Percentiles rank a stretch among this genome's conserved stretches.
Conservation (phyloP, 1,140 invertebrate species). For the Microplitis mediator region DNA sequence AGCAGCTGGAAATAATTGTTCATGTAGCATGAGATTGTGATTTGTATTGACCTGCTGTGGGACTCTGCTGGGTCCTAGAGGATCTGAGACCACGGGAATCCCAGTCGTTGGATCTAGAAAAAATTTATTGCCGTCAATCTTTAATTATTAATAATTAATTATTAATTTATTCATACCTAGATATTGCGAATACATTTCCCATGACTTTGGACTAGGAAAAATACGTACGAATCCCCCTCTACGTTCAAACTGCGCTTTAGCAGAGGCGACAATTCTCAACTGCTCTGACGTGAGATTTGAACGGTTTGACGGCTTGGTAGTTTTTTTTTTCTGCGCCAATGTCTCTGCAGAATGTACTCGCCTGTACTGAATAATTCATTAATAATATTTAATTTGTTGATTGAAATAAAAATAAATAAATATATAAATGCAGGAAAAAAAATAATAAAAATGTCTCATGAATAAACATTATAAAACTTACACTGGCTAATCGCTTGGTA, state of each 20-base stretch:
- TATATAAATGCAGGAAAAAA: background rate
- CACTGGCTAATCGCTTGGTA: slow-evolving; percentile 46
- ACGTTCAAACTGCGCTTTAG: slow-evolving; percentile 81
- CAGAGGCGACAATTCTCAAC: slow-evolving; percentile 75
- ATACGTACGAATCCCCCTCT: slow-evolving; percentile 90
- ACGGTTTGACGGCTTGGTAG: slow-evolving; percentile 45
- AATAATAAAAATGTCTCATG: slow-evolving; percentile 36
- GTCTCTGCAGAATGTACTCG: slow-evolving; percentile 74
- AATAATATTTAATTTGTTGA: background rate
- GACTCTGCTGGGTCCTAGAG: slow-evolving; percentile 65
- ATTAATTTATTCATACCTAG: slow-evolving; percentile 61
- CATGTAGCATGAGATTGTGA: slow-evolving; percentile 82
- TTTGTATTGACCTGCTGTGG: slow-evolving; percentile 69
- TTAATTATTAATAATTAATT: too few relatives aligned
- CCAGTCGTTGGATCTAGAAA: slow-evolving; percentile 69
- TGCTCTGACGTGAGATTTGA: slow-evolving; percentile 76
- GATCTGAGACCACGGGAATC: slow-evolving; percentile 70
- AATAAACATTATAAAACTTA: background rate
- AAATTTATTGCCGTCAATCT: too few relatives aligned
- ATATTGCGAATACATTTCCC: slow-evolving; percentile 79
- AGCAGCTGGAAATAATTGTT: slow-evolving; percentile 75
- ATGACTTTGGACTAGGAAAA: slow-evolving; percentile 87
- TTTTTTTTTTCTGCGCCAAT: slow-evolving; percentile 58
- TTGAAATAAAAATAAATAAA: background rate
- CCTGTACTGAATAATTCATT: slow-evolving; percentile 51